These are phyloP conservation scores for Agrotis clavis DNA, from an alignment of 2,888 invertebrate species.

Conservation along the genomic window DNA sequence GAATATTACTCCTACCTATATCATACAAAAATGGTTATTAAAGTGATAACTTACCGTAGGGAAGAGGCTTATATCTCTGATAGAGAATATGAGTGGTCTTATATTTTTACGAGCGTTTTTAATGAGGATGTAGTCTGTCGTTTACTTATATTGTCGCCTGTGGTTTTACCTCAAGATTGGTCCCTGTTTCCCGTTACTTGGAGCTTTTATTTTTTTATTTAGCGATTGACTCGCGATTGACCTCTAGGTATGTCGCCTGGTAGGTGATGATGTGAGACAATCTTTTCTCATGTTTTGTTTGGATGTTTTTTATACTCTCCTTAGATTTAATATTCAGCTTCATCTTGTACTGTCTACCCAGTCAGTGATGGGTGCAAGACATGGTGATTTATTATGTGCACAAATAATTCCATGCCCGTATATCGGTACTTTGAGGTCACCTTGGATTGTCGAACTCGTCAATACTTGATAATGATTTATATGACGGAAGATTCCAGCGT, in stretches of 20 bases:
- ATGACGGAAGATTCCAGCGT: slow-evolving; percentile 59
- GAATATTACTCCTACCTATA: slow-evolving; percentile 61
- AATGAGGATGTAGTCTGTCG: slow-evolving; percentile 55
- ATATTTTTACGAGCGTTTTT: slow-evolving; percentile 60
- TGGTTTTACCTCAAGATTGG: slow-evolving; percentile 24
- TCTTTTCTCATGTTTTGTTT: not conserved
- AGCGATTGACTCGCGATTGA: no score
- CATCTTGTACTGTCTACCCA: not conserved
- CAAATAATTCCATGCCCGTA: slow-evolving; percentile 38
- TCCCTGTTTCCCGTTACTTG: not conserved
- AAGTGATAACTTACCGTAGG: slow-evolving; percentile 59
- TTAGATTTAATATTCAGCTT: not conserved
- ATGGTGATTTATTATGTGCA: not conserved
- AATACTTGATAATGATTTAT: slow-evolving; percentile 61
- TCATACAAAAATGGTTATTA: slow-evolving; percentile 63
- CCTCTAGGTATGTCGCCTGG: no score
- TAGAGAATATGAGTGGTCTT: slow-evolving; percentile 58
- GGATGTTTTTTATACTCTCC: not conserved
- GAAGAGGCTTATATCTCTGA: slow-evolving; percentile 61
- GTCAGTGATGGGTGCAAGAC: not conserved
- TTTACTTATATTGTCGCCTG: slow-evolving; percentile 43
- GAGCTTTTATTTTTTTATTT: not conserved
- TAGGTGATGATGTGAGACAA: not conserved
- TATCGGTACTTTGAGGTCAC: slow-evolving; percentile 49
- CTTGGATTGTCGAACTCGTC: slow-evolving; percentile 46